Conservation (phyloP, 2,797 vertebrate species). For the Cheirogaleus major region DNA sequence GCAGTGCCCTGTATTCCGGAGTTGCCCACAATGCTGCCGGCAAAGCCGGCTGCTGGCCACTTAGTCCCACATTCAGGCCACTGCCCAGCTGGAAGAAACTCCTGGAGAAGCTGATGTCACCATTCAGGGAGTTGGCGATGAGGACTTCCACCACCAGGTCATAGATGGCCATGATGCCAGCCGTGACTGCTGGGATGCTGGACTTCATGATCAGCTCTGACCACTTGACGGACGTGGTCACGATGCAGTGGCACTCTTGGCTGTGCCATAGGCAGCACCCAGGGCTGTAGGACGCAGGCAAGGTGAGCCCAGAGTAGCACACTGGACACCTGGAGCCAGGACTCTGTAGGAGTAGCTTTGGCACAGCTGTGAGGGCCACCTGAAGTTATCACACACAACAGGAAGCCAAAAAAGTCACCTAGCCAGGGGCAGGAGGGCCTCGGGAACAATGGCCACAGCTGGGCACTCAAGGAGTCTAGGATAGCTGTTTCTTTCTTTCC, state of each 20-base stretch:
- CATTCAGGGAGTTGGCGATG: slow-evolving; percentile 92
- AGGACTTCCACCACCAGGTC: slow-evolving; percentile 95
- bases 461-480: background rate
- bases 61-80: slow-evolving; percentile 94
- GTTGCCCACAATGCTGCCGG: slow-evolving; percentile 95
- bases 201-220: slow-evolving; percentile 98
- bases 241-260: slow-evolving; percentile 95
- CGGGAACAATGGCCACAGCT: background rate
- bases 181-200: slow-evolving; percentile 97
- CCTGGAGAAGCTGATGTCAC: slow-evolving; percentile 90
- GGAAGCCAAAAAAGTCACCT: background rate
- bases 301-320: background rate
- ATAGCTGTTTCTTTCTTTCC: background rate
- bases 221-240: slow-evolving; percentile 96
- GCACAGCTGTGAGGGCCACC: background rate
- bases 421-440: background rate
- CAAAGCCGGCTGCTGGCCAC: slow-evolving; percentile 94
- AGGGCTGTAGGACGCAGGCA: slow-evolving; percentile 85
- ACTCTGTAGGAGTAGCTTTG: background rate
- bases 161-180: slow-evolving; percentile 97
- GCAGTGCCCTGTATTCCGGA: slow-evolving; percentile 94
- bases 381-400: background rate
- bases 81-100: slow-evolving; percentile 96
- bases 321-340: background rate
- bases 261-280: slow-evolving; percentile 95